These are phyloP conservation scores for Oreochromis grahami DNA, from an alignment of 2,797 vertebrate species.

Conservation along the genomic window DNA sequence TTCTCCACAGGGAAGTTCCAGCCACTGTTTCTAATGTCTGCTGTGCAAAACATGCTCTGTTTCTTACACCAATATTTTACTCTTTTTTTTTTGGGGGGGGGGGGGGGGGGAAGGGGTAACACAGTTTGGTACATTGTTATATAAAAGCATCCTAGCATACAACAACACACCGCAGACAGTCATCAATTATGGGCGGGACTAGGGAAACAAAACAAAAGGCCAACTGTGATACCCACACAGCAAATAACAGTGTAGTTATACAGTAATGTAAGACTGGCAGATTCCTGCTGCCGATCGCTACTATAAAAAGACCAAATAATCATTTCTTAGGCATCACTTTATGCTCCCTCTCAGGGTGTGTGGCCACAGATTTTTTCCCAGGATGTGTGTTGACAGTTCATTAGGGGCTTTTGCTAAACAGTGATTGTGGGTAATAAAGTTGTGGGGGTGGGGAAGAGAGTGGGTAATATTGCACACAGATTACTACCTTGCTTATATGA, in stretches of 20 bases:
- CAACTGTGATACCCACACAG: not conserved
- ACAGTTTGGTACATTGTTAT: not conserved
- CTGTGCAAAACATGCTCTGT: not conserved
- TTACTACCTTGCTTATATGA: not conserved
- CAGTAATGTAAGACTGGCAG: conserved; percentile 18
- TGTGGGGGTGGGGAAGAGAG: not conserved
- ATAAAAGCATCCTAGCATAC: not conserved
- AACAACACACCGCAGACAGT: not conserved
- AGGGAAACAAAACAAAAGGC: conserved; percentile 8
- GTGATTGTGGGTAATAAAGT: conserved; percentile 26
- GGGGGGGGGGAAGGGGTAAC: not conserved
- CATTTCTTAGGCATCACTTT: conserved; percentile 55
- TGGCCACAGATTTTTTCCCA: conserved; percentile 5
- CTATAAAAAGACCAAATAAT: conserved; percentile 45
- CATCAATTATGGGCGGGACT: not conserved
- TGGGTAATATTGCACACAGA: not conserved
- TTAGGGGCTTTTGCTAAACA: conserved; percentile 24
- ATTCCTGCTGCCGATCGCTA: conserved; percentile 1
- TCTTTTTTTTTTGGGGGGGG: too few species aligned
- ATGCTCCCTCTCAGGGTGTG: conserved; percentile 10
- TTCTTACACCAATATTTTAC: not conserved
- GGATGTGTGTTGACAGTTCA: conserved; percentile 37
- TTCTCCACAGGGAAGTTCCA: not conserved
- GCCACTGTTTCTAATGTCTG: not conserved
- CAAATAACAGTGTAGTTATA: conserved; percentile 15